Evolutionary conservation across 1,140 invertebrate species (phyloP).

Genomic region (Eupristina koningsbergeri): DNA sequence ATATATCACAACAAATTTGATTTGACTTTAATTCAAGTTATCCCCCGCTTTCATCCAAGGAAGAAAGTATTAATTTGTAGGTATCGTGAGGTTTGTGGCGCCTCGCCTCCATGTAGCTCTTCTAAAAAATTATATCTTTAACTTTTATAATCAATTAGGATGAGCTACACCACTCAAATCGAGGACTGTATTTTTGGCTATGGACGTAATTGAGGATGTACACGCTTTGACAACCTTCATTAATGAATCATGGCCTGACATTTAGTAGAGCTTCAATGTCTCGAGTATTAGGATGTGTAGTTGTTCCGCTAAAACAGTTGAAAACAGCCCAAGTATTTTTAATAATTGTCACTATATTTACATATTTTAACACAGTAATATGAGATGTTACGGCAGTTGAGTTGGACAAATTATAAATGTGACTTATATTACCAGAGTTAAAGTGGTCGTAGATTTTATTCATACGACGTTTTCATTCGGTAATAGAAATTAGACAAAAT

Average conservation of each 20-base stretch:
- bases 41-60: background rate
- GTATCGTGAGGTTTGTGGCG: background rate
- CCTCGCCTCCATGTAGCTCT: background rate
- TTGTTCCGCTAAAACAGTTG: too few relatives aligned
- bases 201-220: slow-evolving; percentile 29
- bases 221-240: background rate
- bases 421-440: background rate
- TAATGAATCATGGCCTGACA: slow-evolving; percentile 23
- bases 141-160: slow-evolving; percentile 48
- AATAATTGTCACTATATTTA: slow-evolving; percentile 25
- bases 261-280: slow-evolving; percentile 36
- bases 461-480: slow-evolving; percentile 23
- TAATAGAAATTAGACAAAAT: slow-evolving; percentile 13
- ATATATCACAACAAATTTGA: slow-evolving; percentile 5
- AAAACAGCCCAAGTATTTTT: slow-evolving; percentile 17
- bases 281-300: background rate
- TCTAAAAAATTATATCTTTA: slow-evolving; percentile 19
- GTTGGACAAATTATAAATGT: slow-evolving; percentile 17
- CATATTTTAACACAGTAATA: background rate
- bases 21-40: slow-evolving; percentile 30
- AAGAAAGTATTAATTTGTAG: slow-evolving; percentile 3
- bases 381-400: background rate
- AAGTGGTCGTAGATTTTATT: slow-evolving; percentile 1
- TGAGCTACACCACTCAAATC: background rate
- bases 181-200: slow-evolving; percentile 17